Percentiles rank a stretch among this genome's conserved stretches.
Evolutionary conservation across 92 coral and sea anemone species (phyloP).

Genomic region (Parazoanthus swiftii): DNA sequence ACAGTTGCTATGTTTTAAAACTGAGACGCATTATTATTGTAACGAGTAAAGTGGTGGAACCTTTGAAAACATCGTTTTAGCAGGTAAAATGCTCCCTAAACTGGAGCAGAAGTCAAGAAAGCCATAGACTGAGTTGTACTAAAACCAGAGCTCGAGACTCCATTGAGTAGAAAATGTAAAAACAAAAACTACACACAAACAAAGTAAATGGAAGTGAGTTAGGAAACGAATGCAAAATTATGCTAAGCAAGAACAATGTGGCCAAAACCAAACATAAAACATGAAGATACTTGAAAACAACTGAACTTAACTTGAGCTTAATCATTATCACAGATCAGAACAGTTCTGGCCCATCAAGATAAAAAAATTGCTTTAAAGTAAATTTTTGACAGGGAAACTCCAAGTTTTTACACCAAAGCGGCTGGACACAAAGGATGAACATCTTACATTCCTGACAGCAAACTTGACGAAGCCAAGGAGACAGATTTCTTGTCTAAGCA

Average conservation of each 20-base stretch:
- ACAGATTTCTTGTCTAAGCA: neutral
- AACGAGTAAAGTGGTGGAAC: neutral
- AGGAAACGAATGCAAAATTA: too few relatives aligned
- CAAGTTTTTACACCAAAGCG: neutral
- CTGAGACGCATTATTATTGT: too few relatives aligned
- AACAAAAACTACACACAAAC: too few relatives aligned
- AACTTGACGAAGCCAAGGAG: slow-evolving; percentile 29
- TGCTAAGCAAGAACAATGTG: too few relatives aligned
- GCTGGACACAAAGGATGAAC: slow-evolving; percentile 3
- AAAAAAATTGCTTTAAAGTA: neutral
- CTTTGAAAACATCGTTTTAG: too few relatives aligned
- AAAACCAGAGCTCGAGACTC: too few relatives aligned
- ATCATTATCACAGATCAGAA: neutral
- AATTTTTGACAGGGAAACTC: neutral
- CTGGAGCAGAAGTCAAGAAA: too few relatives aligned
- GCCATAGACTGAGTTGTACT: too few relatives aligned
- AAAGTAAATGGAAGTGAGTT: too few relatives aligned
- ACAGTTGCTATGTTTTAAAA: neutral
- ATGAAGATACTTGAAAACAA: neutral
- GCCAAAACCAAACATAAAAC: neutral
- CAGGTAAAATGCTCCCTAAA: too few relatives aligned
- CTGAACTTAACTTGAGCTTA: too few relatives aligned
- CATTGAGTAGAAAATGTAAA: too few relatives aligned
- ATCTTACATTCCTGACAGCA: slow-evolving; percentile 29
- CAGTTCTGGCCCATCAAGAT: neutral